Base-by-base conservation (phyloP, 2,888 invertebrate species). In the Rhogogaster chlorosoma region DNA sequence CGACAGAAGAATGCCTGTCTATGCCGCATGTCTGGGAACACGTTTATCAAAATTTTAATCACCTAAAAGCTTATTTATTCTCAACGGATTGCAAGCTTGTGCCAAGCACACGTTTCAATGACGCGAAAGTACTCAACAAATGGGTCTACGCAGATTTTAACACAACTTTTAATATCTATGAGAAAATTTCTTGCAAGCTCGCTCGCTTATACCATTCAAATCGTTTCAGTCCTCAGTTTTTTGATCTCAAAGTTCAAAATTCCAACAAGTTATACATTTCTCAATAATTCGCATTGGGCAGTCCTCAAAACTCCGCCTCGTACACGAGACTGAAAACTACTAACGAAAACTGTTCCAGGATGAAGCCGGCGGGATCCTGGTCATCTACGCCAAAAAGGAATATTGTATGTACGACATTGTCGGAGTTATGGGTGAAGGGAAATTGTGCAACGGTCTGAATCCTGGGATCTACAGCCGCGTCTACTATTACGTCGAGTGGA, bases 301-400 rank as follows among this genome's bases (percentile, higher is more conserved):
- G 12, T 36, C 6, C 6, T 70, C 36, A 36, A 70, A 36, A 6
- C n/a, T 26, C 9, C 3, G 5, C 10, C n/a, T 18, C 26, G 29
- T 26, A 15, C 5, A 42, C 1, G n/a, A 77, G 26, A 7, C 9
- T 10, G 1, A 12, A 73, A 42, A 73, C 3, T n/a, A 77, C 0
- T 9, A 53, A 77, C 38, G 15, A 77, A 26, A 77, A 49, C 12
- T 53, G 12, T 80, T 57, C 22, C 90, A 96, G 94, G 96, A 96
- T 10, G 96, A 96, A 92, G 96, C 96, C 18, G 96, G 96, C 15
- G 96, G 96, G 0, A 96, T 96, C 0, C 91, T 96, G 32, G 93
- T 94, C 75, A 89, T 94, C 0, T 91, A 91, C 73, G 93, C 92
- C 85, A 84, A 87, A 0, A 89, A 91, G 0, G 87, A 94, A 6